Evolutionary conservation across 2,113 vertebrate species (phyloP).

Genomic region (Crotalus helleri): DNA sequence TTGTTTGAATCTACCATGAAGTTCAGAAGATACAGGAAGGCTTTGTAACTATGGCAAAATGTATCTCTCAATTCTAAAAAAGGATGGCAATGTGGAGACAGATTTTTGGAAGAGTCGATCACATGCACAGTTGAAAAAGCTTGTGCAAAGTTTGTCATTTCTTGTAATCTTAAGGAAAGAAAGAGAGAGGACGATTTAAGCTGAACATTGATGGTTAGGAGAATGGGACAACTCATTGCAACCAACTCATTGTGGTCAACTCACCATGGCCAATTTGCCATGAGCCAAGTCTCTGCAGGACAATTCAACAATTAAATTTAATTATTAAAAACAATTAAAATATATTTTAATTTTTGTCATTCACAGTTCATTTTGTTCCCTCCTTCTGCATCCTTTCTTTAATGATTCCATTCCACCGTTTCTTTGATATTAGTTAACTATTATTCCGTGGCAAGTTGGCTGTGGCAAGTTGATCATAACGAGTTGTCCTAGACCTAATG

Average conservation of each 20-base stretch:
- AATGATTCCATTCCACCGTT: too few species aligned
- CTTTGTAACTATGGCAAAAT: conserved; percentile 38
- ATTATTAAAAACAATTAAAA: not conserved
- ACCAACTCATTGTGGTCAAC: not conserved
- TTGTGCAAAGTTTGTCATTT: not conserved
- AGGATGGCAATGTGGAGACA: not conserved
- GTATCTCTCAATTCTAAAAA: conserved; percentile 21
- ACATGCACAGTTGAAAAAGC: not conserved
- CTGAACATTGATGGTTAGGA: not conserved
- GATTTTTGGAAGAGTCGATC: not conserved
- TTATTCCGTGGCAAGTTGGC: too few species aligned
- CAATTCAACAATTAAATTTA: not conserved
- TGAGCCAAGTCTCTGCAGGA: too few species aligned
- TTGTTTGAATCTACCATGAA: conserved; percentile 36
- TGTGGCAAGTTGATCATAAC: too few species aligned
- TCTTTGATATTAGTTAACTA: too few species aligned
- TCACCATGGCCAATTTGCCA: not conserved
- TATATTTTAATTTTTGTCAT: too few species aligned
- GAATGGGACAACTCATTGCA: not conserved
- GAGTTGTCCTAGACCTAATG: not conserved
- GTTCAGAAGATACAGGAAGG: conserved; percentile 17
- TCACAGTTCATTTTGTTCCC: too few species aligned
- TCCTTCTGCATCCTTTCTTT: too few species aligned
- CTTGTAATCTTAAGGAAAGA: not conserved
- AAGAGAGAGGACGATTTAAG: not conserved